phyloP scores from a whole-genome alignment of 2,888 invertebrate genomes.

The Cerastis leucographa region DNA sequence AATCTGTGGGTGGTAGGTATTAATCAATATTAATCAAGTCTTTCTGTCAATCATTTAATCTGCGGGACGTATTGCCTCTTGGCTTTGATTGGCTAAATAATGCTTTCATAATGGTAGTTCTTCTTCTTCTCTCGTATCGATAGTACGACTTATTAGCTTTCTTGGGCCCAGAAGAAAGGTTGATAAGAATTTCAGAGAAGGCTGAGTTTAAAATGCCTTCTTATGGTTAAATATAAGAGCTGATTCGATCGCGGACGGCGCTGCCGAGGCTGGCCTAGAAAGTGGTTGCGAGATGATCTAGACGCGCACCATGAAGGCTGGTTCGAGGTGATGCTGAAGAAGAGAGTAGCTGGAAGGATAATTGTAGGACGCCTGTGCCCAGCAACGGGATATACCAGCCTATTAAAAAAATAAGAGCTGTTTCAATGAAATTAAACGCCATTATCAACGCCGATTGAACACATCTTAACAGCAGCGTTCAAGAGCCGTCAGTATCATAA shows the following conservation, averaged over 20 bases:
- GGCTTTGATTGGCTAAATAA: constrained; percentile 16
- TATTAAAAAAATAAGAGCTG: too few relatives aligned
- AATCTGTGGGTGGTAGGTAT: constrained; percentile 10
- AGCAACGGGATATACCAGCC: too few relatives aligned
- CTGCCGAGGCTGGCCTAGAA: too few relatives aligned
- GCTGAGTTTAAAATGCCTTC: background rate
- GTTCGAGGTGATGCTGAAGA: too few relatives aligned
- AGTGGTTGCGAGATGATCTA: too few relatives aligned
- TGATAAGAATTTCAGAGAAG: background rate
- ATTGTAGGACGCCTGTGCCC: too few relatives aligned
- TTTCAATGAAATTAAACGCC: background rate
- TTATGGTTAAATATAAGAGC: background rate
- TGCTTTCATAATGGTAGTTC: background rate
- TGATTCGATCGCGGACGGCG: background rate
- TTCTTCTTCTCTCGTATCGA: background rate
- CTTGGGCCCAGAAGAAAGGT: background rate
- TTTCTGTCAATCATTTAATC: constrained; percentile 18
- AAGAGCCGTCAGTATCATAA: background rate
- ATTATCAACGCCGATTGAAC: background rate
- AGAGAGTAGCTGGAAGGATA: too few relatives aligned
- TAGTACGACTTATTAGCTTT: background rate
- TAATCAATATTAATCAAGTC: constrained; percentile 34
- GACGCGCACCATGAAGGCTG: too few relatives aligned
- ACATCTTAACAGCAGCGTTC: background rate
- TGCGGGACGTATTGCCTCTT: background rate